Evolutionary conservation across 23 tunicate species (phyloP), one percentile per base, ranked within the genome.

Genomic region (Clavelina lepadiformis): DNA sequence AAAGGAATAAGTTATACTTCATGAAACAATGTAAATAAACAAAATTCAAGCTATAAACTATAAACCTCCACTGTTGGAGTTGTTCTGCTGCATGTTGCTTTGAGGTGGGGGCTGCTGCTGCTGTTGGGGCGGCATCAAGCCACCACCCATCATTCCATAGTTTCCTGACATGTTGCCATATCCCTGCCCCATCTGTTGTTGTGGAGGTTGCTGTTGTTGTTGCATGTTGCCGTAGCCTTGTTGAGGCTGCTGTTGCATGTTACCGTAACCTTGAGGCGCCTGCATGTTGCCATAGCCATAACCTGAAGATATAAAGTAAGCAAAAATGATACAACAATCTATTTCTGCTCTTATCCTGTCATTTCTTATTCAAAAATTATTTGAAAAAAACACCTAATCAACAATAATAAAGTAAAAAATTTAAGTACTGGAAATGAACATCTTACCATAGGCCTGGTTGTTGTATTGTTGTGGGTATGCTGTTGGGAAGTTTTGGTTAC

Each of bases 401-500:
- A 53, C 59, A 53, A 53, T 21, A 13, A 20, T 41, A 41, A 41
- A 41, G 15, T 41, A 11, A 41, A 20, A 20, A 6, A 20, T 53
- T 53, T 20, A 13, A 20, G 7, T 20, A 6, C 65, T 22, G 11
- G 3, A 30, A 62, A 33, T 31, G 24, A 25, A 49, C 32, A 21
- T 18, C 50, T 60, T 73, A 68, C 84, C 84, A 59, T 68, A 78
- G 31, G 38, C 55, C 59, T 78, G 84, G 61, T 68, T 78, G 19
- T 61, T 69, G 34, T 68, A 58, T 46, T 58, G 69, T 35, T 78
- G 84, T 29, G 84, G 84, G 33, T 78, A 78, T 31, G 74, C 56
- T 28, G 84, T 78, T 5, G 84, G 84, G 33, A 49, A 78, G 27
- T 56, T 67, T 46, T 78, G 84, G 13, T 66, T 54, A 25, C 93